Conservation (phyloP, 2,797 vertebrate species). For the Pseudochirops corinnae region DNA sequence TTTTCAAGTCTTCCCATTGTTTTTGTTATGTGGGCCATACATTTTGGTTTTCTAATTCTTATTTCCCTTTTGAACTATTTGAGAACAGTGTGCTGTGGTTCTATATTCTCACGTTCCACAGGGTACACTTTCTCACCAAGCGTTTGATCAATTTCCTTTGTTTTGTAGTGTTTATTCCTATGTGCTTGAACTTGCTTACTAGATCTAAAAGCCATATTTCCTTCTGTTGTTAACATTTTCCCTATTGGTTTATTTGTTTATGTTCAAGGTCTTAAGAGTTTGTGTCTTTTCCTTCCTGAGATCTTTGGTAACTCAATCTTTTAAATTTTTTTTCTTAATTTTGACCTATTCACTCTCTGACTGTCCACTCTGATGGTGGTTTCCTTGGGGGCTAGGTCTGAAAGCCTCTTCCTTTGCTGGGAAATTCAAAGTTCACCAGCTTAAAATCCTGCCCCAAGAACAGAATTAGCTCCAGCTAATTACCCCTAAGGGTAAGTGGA, state of each 20-base stretch:
- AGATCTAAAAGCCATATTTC: not conserved
- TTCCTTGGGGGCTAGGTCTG: not conserved
- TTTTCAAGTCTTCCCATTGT: not conserved
- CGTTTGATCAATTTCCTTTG: not conserved
- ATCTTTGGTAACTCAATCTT: not conserved
- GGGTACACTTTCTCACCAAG: not conserved
- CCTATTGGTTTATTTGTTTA: not conserved
- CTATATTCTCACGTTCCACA: not conserved
- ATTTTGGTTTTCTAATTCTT: not conserved
- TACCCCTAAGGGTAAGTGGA: not conserved
- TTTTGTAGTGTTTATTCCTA: not conserved
- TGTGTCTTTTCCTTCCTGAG: not conserved
- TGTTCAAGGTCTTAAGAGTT: not conserved
- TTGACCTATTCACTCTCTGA: not conserved
- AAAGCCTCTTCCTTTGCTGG: not conserved
- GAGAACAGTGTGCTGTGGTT: not conserved
- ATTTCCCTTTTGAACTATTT: not conserved
- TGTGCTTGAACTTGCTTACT: not conserved
- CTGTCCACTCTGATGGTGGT: not conserved
- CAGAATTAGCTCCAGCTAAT: not conserved
- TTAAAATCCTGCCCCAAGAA: not conserved
- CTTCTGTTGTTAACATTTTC: not conserved
- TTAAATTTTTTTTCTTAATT: not conserved
- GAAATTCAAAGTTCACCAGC: not conserved
- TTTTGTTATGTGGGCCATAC: not conserved